Evolutionary conservation across 2,888 invertebrate genomes (phyloP).

Genomic region (Drosophila sordidula): DNA sequence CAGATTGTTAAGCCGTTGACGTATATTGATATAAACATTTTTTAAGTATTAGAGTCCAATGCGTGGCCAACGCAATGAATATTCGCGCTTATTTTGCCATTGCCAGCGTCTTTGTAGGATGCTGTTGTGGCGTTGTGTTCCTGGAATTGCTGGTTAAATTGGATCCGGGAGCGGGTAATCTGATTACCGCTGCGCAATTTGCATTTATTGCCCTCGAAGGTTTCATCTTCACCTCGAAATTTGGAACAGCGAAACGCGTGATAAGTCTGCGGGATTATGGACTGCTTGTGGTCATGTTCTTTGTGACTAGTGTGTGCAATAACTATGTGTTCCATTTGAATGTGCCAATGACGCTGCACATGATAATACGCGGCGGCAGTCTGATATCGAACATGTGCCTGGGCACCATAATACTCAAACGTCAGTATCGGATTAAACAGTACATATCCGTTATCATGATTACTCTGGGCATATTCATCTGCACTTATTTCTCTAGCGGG

Average conservation of each 20-base stretch:
- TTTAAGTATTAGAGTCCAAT: constrained; percentile 11
- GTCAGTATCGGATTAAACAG: constrained; percentile 91
- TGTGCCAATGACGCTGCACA: constrained; percentile 98
- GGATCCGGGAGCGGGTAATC: constrained; percentile 96
- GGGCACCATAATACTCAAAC: constrained; percentile 94
- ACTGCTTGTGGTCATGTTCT: constrained; percentile 94
- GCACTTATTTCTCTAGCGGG: constrained; percentile 87
- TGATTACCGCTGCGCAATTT: constrained; percentile 98
- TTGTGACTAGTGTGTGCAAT: constrained; percentile 95
- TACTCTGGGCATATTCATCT: constrained; percentile 93
- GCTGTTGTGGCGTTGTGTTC: constrained; percentile 94
- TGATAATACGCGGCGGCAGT: constrained; percentile 98
- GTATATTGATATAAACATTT: not conserved
- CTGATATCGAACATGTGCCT: constrained; percentile 98
- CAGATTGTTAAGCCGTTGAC: not conserved
- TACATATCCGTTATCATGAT: constrained; percentile 97
- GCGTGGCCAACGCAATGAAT: constrained; percentile 74
- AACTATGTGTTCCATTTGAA: constrained; percentile 98
- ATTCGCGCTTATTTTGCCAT: constrained; percentile 89
- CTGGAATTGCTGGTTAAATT: constrained; percentile 93
- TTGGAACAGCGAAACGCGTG: constrained; percentile 90
- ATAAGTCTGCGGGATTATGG: constrained; percentile 93
- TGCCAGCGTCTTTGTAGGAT: constrained; percentile 92
- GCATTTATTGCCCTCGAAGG: constrained; percentile 95
- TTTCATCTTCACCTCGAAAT: constrained; percentile 92